These are phyloP conservation scores for Dryococelus australis DNA, from an alignment of 2,888 invertebrate genomes.

Conservation along the genomic window DNA sequence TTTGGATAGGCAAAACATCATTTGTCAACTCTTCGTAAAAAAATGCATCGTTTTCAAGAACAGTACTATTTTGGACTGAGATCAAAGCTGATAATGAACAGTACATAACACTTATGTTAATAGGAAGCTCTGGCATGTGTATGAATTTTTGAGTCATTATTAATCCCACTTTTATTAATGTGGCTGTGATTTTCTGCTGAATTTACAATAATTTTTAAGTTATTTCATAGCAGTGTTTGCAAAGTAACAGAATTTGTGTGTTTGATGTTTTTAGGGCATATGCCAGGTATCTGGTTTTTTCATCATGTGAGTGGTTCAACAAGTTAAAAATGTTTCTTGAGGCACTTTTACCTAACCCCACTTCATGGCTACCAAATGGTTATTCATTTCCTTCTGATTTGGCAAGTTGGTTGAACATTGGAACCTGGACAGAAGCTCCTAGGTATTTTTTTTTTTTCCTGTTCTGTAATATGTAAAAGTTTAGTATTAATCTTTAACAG, in stretches of 20 bases:
- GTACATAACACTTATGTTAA: too few species aligned
- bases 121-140: constrained; percentile 25
- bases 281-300: constrained; percentile 59
- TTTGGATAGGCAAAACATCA: too few species aligned
- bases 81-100: too few species aligned
- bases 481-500: too few species aligned
- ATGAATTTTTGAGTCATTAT: background rate
- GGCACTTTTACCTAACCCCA: constrained; percentile 60
- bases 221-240: background rate
- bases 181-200: background rate
- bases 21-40: too few species aligned
- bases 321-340: constrained; percentile 58
- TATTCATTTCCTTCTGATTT: constrained; percentile 62
- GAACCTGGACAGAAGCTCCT: background rate
- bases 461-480: too few species aligned
- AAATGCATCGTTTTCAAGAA: too few species aligned
- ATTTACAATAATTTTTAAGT: background rate
- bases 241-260: too few species aligned
- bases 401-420: constrained; percentile 58
- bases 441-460: background rate
- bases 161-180: background rate
- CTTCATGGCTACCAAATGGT: constrained; percentile 60
- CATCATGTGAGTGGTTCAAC: constrained; percentile 63
- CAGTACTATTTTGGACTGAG: too few species aligned
- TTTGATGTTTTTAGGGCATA: constrained; percentile 43